Conservation (phyloP, 2,797 vertebrate species). For the Peromyscus eremicus region DNA sequence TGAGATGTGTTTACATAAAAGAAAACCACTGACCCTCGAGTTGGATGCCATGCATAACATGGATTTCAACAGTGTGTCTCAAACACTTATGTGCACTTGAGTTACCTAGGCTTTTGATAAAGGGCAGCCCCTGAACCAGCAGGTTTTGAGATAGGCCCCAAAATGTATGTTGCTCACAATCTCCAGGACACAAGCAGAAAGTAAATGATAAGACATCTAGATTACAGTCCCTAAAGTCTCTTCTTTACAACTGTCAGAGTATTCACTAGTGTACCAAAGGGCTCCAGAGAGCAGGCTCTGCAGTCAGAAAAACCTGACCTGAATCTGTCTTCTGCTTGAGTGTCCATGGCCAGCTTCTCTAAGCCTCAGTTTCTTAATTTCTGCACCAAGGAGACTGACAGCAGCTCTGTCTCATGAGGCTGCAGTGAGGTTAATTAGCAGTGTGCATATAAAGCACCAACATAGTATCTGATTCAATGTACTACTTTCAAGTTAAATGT, state of each 20-base stretch:
- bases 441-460: slow-evolving; percentile 11
- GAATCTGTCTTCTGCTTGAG: neutral
- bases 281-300: slow-evolving; percentile 4
- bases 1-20: neutral
- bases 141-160: neutral
- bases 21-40: slow-evolving; percentile 19
- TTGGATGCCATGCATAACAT: neutral
- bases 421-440: slow-evolving; percentile 26
- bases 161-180: slow-evolving; percentile 19
- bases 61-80: neutral
- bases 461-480: neutral
- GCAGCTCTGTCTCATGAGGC: neutral
- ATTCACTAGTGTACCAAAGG: neutral
- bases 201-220: slow-evolving; percentile 46
- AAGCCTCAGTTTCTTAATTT: slow-evolving; percentile 1
- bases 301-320: neutral
- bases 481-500: slow-evolving; percentile 27
- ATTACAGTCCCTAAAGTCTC: slow-evolving; percentile 14
- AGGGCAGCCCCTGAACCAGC: slow-evolving; percentile 18
- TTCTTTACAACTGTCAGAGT: slow-evolving; percentile 8
- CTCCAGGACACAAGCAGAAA: neutral
- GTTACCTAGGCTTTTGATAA: slow-evolving; percentile 25
- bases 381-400: neutral
- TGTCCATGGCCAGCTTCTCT: neutral
- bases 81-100: slow-evolving; percentile 43